Conservation (phyloP, 2,113 vertebrate species). For the Cricetomys ansorgei region DNA sequence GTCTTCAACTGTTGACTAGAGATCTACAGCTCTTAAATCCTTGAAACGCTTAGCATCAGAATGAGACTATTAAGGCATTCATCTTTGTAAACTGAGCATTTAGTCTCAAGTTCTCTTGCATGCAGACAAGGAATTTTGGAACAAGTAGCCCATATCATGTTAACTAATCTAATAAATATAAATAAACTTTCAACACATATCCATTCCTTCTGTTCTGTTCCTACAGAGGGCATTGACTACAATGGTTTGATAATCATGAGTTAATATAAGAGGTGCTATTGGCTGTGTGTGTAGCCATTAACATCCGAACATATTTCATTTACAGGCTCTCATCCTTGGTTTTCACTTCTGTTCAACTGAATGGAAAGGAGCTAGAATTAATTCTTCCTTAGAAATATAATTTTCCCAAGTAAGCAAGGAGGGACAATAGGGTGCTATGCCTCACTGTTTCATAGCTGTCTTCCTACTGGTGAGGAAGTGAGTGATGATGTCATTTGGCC, state of each 20-base stretch:
- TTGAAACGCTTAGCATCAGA: neutral
- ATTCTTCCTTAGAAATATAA: neutral
- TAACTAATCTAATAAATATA: neutral
- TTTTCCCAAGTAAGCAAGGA: neutral
- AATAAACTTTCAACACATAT: neutral
- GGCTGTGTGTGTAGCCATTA: neutral
- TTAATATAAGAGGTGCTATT: neutral
- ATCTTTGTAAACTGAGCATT: neutral
- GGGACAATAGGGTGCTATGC: fast-evolving
- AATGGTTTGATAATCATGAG: neutral
- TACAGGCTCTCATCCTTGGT: neutral
- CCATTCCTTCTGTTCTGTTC: neutral
- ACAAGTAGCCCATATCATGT: no score
- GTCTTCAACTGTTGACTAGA: neutral
- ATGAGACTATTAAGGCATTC: neutral
- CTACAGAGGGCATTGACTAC: neutral
- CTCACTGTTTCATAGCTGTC: fast-evolving
- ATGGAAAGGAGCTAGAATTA: neutral
- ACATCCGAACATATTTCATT: neutral
- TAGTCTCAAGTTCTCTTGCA: neutral
- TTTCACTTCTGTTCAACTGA: neutral
- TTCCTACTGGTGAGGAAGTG: neutral
- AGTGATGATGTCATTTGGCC: neutral
- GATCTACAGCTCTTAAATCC: neutral
- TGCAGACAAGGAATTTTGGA: neutral